Conservation (phyloP, 2,888 invertebrate genomes). For the Dexiosoma caninum region DNA sequence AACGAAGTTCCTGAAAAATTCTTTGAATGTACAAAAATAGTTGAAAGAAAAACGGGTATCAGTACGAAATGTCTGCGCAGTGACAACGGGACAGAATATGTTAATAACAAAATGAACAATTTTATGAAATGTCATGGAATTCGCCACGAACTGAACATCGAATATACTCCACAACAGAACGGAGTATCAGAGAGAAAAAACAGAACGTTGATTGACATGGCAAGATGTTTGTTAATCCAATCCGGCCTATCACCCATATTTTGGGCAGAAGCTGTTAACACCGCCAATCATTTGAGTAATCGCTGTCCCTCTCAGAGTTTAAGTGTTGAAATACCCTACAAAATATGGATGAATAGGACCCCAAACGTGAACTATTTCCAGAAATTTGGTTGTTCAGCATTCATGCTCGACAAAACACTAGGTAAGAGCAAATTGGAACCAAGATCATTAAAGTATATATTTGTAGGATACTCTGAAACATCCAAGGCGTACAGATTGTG, state of each 20-base stretch:
- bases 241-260: slow-evolving; percentile 64
- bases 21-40: slow-evolving; percentile 51
- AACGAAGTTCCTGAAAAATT: slow-evolving; percentile 42
- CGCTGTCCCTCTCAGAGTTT: no score
- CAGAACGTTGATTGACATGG: slow-evolving; percentile 66
- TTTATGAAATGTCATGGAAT: slow-evolving; percentile 66
- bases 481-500: slow-evolving; percentile 16
- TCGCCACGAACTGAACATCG: slow-evolving; percentile 62
- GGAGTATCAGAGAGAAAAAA: slow-evolving; percentile 65
- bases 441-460: no score
- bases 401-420: no score
- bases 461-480: background rate
- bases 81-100: slow-evolving; percentile 11
- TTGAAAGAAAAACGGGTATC: slow-evolving; percentile 40
- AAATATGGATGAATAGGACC: background rate
- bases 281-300: no score
- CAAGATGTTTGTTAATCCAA: slow-evolving; percentile 67
- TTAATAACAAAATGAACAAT: slow-evolving; percentile 26
- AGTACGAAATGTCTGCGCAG: slow-evolving; percentile 64
- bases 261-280: slow-evolving; percentile 72
- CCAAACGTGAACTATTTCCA: slow-evolving; percentile 51
- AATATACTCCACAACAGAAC: slow-evolving; percentile 64
- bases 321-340: no score
- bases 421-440: slow-evolving; percentile 59
- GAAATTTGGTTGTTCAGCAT: slow-evolving; percentile 47